A percentile compares a stretch with the other conserved stretches of the same genome.
Conservation (phyloP, 2,888 invertebrate species). For the Drosophila pseudotalamancana region DNA sequence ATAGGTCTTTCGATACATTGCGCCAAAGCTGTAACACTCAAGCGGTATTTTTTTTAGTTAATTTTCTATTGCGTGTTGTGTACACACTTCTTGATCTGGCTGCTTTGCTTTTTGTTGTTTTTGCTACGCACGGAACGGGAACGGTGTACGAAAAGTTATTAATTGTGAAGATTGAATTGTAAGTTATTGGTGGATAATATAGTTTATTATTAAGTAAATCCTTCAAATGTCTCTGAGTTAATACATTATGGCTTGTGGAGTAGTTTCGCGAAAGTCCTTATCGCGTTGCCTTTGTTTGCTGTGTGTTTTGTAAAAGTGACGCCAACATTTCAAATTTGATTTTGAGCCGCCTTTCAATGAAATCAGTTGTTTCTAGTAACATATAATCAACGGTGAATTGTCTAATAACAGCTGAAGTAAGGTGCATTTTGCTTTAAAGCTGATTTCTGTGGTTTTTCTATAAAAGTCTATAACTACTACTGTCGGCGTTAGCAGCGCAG, state of each 20-base stretch:
- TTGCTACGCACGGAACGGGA: conserved; percentile 33
- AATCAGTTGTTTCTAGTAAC: not conserved
- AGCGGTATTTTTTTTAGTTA: conserved; percentile 15
- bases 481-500: conserved; percentile 58
- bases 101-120: conserved; percentile 50
- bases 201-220: not conserved
- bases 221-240: too few species aligned
- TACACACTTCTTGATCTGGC: conserved; percentile 41
- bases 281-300: conserved; percentile 31
- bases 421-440: not conserved
- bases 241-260: not conserved
- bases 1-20: not conserved
- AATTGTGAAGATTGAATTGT: conserved; percentile 31
- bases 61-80: conserved; percentile 16
- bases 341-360: conserved; percentile 40
- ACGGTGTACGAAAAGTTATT: conserved; percentile 31
- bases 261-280: not conserved
- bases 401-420: not conserved
- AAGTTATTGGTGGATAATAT: conserved; percentile 26
- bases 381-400: not conserved
- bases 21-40: not conserved
- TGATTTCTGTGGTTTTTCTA: conserved; percentile 1
- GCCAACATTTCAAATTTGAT: conserved; percentile 59
- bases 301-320: conserved; percentile 55
- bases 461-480: conserved; percentile 18